Percentiles rank a stretch among this genome's conserved stretches.
Evolutionary conservation across 1,140 invertebrate genomes (phyloP).

Genomic region (Drosophila hydei): DNA sequence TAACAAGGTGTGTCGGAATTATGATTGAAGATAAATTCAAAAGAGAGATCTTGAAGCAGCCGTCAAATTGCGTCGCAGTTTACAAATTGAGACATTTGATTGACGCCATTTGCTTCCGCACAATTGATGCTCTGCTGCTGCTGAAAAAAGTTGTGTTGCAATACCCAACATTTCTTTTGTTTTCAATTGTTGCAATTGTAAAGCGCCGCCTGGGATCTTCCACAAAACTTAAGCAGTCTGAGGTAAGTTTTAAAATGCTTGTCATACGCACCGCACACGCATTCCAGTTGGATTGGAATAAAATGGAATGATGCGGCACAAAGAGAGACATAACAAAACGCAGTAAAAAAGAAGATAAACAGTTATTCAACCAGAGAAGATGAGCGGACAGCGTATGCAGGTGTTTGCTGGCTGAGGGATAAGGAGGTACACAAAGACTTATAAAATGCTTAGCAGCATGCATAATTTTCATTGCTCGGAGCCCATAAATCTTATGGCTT

Average conservation of each 20-base stretch:
- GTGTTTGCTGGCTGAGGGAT: neutral
- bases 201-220: slow-evolving; percentile 28
- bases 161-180: slow-evolving; percentile 34
- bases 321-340: slow-evolving; percentile 5
- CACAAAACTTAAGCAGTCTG: slow-evolving; percentile 15
- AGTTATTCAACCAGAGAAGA: slow-evolving; percentile 57
- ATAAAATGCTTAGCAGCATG: slow-evolving; percentile 65
- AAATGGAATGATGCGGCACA: slow-evolving; percentile 34
- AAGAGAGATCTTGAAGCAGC: slow-evolving; percentile 8
- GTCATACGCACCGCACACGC: slow-evolving; percentile 48
- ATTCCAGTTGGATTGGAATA: slow-evolving; percentile 24
- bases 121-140: slow-evolving; percentile 15
- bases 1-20: neutral
- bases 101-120: slow-evolving; percentile 25
- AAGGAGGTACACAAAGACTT: neutral
- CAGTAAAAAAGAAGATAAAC: slow-evolving; percentile 34
- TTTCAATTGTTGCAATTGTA: slow-evolving; percentile 33
- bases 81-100: slow-evolving; percentile 36
- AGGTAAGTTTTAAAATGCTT: slow-evolving; percentile 20
- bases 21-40: neutral
- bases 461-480: slow-evolving; percentile 71
- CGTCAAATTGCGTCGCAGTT: slow-evolving; percentile 23
- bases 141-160: slow-evolving; percentile 21
- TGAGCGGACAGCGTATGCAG: neutral
- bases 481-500: slow-evolving; percentile 69